Evolutionary conservation across 1,140 invertebrate genomes (phyloP), one percentile per base, ranked within the genome.

Genomic region (Leguminivora glycinivorella): DNA sequence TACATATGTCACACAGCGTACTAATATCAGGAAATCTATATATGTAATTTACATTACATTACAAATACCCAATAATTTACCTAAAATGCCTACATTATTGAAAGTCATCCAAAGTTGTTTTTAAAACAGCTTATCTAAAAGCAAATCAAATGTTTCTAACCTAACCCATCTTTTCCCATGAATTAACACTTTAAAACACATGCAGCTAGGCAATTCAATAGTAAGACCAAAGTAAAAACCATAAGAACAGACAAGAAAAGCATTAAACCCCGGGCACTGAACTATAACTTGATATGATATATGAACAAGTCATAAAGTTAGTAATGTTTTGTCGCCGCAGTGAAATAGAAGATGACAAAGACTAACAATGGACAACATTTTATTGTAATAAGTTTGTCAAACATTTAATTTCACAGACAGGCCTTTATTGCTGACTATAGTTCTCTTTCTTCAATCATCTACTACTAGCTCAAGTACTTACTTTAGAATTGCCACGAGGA

Each of bases 311-410:
- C 47, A 22, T 22, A 22, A 52, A 19, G 19, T 52, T 2, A 52
- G 47, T 9, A 52, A 17, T 52, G 17, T 52, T 22, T 22, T 52
- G 47, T 52, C 47, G 10, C 19, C 40, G 40, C 40, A 43, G 40
- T 43, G 40, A n/a, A 43, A 38, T 1, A 38, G 10, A 1, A 9
- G 10, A 19, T 22, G 19, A 52, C 19, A 52, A 22, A 19, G 17
- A 3, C 47, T 4, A 22, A 52, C 14, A 52, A 52, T 52, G 47
- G 47, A 52, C 47, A 52, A 52, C 47, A 52, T 52, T 52, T 52
- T 52, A 10, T 52, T 22, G 47, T 52, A 52, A 9, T 22, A 52
- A 22, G 47, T 52, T 52, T 52, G 47, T 9, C 47, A 19, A 52
- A 22, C 4, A 19, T 22, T 52, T 52, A 9, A 52, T 52, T 52